Evolutionary conservation across 2,888 invertebrate genomes (phyloP).

Genomic region (Tetropium fuscum): DNA sequence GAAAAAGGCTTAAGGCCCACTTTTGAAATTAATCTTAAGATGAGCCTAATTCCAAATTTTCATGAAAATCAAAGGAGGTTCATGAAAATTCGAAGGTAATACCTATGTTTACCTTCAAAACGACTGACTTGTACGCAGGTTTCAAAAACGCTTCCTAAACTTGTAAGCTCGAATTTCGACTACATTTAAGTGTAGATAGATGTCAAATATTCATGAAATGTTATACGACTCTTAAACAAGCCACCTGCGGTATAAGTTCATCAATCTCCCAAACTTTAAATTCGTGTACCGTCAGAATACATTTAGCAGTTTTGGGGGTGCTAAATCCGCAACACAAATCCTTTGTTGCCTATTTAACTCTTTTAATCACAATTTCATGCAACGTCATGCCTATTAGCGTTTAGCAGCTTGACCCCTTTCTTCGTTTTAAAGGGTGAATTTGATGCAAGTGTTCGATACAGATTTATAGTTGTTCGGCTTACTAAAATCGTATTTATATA

Average conservation of each 20-base stretch:
- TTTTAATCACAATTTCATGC: constrained; percentile 65
- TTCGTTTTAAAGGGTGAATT: constrained; percentile 17
- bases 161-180: no score
- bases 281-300: constrained; percentile 48
- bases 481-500: constrained; percentile 28
- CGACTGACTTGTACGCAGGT: no score
- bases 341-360: constrained; percentile 63
- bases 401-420: constrained; percentile 43
- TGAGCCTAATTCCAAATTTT: no score
- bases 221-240: constrained; percentile 41
- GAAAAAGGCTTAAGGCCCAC: no score
- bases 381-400: constrained; percentile 61
- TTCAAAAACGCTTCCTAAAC: no score
- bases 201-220: constrained; percentile 12
- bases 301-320: constrained; percentile 57
- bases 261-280: constrained; percentile 56
- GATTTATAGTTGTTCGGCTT: constrained; percentile 31
- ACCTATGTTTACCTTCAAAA: no score
- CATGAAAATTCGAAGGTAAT: no score
- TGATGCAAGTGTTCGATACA: constrained; percentile 35
- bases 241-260: constrained; percentile 61
- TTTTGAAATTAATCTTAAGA: no score
- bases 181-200: not conserved
- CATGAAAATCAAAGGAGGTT: no score
- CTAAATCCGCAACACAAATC: constrained; percentile 60